These are phyloP conservation scores for Altica lythri DNA, from an alignment of 2,888 invertebrate genomes.

Conservation along the genomic window DNA sequence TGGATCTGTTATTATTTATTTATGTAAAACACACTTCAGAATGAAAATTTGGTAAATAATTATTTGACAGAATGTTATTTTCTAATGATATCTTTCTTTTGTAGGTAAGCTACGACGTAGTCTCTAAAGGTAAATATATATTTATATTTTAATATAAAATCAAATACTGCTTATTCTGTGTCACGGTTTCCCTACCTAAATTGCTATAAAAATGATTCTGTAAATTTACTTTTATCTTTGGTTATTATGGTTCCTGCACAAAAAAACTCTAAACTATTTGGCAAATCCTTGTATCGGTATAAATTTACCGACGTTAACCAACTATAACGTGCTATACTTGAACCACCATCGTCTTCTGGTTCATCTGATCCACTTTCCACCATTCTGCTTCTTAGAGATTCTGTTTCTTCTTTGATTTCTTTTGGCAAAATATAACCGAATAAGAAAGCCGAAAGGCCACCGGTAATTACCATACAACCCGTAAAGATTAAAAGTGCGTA, in stretches of 20 bases:
- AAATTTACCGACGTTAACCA: slow-evolving; percentile 2
- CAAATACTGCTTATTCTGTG: no score
- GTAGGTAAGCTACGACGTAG: no score
- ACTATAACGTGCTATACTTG: background rate
- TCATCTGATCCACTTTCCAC: background rate
- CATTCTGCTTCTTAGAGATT: background rate
- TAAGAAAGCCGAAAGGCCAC: background rate
- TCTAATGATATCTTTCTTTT: no score
- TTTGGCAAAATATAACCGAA: slow-evolving; percentile 5
- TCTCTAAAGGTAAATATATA: no score
- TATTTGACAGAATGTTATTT: no score
- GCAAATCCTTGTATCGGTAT: slow-evolving; percentile 13
- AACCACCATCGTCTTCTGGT: background rate
- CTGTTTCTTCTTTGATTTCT: background rate
- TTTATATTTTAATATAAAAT: no score
- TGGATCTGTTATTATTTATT: no score
- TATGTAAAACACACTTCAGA: no score
- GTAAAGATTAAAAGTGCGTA: background rate
- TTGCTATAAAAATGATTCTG: no score
- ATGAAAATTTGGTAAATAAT: no score
- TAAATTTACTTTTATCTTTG: slow-evolving; percentile 9
- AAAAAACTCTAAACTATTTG: slow-evolving; percentile 11
- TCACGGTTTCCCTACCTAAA: no score
- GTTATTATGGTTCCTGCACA: slow-evolving; percentile 12
- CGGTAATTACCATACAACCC: background rate